Base-by-base conservation (phyloP, 2,888 invertebrate species). In the Furcula furcula region DNA sequence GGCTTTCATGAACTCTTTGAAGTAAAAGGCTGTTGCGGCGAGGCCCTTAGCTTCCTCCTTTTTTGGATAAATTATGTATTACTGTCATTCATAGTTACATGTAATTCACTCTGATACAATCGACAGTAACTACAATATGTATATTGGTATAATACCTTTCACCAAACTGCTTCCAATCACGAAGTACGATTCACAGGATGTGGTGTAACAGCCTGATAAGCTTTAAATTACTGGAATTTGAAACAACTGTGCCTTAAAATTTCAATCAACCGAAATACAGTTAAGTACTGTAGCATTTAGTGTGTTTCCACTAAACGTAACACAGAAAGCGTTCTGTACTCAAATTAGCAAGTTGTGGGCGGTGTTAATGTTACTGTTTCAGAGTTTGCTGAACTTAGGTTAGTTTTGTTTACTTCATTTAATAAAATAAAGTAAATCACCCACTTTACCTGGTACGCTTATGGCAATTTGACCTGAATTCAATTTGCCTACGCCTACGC, bases 301-400 rank as follows among this genome's bases (percentile, higher is more conserved):
- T 18, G 18, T 18, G 28, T 16, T 18, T 10, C 10, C 35, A 10
- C 11, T 12, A 11, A 38, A 32, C 36, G 40, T 50, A 40, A 48
- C 41, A 54, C 53, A 51, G 35, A 26, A 40, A 27, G 36, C 36
- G 37, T 44, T 42, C 46, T 64, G 39, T 54, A 40, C 40, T 40
- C 29, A 36, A 55, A 54, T 63, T 63, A 63, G 52, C 57, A 39
- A 35, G 28, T 18, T 27, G 64, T 65, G 56, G 65, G 63, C 39
- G 53, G 62, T 60, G 67, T 54, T 61, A 65, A 68, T 59, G 47
- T 35, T 39, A 36, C 48, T 52, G 51, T 55, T 42, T 45, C 11
- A 36, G 35, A 49, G 50, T 45, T 47, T 44, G 39, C n/a, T 48
- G 51, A 52, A 47, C 52, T 41, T 12, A 7, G 4, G 23, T 18